phyloP scores from a whole-genome alignment of 2,888 invertebrate species.

The Lepetodrilus schrolli region DNA sequence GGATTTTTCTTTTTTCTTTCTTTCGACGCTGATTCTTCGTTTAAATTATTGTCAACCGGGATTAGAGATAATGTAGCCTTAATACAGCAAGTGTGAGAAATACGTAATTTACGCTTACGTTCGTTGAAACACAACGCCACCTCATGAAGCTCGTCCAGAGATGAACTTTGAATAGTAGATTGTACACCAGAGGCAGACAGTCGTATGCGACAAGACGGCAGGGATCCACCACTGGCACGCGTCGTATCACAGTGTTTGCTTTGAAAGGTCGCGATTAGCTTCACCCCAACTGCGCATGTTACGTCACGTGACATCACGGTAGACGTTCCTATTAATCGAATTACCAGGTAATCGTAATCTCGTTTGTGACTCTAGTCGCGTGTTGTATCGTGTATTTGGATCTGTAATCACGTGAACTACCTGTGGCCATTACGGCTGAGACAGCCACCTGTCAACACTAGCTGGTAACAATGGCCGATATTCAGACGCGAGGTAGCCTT shows the following conservation, averaged over 20 bases:
- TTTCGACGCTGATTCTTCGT: no score
- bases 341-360: neutral
- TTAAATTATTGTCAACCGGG: no score
- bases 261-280: neutral
- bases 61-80: no score
- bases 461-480: neutral
- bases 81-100: no score
- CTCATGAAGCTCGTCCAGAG: no score
- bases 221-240: neutral
- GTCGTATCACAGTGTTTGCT: neutral
- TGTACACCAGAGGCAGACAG: no score
- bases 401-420: neutral
- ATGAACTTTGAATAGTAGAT: no score
- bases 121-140: no score
- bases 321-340: neutral
- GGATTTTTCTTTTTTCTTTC: no score
- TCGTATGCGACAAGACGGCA: neutral
- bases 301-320: constrained; percentile 21
- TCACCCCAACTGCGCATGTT: constrained; percentile 10
- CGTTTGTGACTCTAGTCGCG: neutral
- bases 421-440: neutral
- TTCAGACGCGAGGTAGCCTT: no score
- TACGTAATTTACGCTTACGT: no score
- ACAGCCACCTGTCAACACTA: constrained; percentile 5
- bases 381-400: constrained; percentile 7